These are phyloP conservation scores for Ligdia adustata DNA, from an alignment of 2,888 invertebrate species.

Conservation along the genomic window DNA sequence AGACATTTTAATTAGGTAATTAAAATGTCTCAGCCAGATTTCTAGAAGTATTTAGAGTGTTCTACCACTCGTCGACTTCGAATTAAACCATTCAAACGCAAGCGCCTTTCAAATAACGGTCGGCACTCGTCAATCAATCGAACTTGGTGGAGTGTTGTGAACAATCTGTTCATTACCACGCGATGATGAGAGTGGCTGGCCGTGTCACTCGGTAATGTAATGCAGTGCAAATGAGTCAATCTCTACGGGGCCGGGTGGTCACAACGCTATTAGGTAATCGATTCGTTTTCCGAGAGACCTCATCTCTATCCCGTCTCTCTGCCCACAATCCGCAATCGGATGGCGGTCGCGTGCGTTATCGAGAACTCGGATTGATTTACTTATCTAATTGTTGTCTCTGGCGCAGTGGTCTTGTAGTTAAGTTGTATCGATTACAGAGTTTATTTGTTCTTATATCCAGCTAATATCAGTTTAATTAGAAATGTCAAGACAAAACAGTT, in stretches of 20 bases:
- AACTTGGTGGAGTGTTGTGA: slow-evolving; percentile 50
- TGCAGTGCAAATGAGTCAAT: slow-evolving; percentile 84
- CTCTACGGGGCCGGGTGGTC: slow-evolving; percentile 73
- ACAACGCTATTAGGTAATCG: slow-evolving; percentile 79
- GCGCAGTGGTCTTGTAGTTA: background rate
- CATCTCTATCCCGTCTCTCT: slow-evolving; percentile 46
- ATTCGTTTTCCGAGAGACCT: slow-evolving; percentile 62
- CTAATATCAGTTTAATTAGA: too few relatives aligned
- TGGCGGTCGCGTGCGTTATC: slow-evolving; percentile 51
- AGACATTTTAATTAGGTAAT: too few relatives aligned
- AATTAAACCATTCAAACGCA: slow-evolving; percentile 4
- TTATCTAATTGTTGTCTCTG: slow-evolving; percentile 34
- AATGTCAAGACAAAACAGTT: too few relatives aligned
- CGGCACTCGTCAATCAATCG: slow-evolving; percentile 39
- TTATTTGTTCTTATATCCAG: too few relatives aligned
- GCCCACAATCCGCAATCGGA: slow-evolving; percentile 33
- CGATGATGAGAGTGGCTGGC: slow-evolving; percentile 80
- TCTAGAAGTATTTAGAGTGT: too few relatives aligned
- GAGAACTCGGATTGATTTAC: slow-evolving; percentile 46
- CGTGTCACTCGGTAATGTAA: slow-evolving; percentile 82
- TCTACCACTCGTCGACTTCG: too few relatives aligned
- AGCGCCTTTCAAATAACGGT: slow-evolving; percentile 24
- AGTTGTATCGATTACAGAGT: slow-evolving; percentile 1
- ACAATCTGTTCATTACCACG: slow-evolving; percentile 69
- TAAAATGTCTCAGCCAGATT: too few relatives aligned